A percentile compares a stretch with the other conserved stretches of the same genome.
phyloP scores from a whole-genome alignment of 2,888 invertebrate species.

The Cheilosia soror region DNA sequence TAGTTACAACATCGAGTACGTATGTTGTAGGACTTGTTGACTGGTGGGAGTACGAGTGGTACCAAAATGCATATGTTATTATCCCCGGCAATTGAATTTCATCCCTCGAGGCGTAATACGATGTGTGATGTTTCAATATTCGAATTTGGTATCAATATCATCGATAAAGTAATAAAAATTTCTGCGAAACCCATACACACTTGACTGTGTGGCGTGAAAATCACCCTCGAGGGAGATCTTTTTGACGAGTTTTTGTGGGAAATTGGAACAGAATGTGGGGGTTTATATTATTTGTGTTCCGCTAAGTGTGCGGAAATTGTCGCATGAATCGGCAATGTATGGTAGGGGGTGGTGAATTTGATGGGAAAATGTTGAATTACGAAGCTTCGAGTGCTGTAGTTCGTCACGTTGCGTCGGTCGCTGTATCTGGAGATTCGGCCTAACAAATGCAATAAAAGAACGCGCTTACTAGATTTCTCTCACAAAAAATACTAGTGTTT shows the following conservation, averaged over 20 bases:
- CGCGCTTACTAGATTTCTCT: too few relatives aligned
- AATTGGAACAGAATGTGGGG: conserved; percentile 48
- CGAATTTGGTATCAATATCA: conserved; percentile 68
- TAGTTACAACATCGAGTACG: conserved; percentile 16
- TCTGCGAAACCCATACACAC: conserved; percentile 35
- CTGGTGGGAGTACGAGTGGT: conserved; percentile 29
- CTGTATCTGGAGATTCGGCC: too few relatives aligned
- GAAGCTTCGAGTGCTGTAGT: too few relatives aligned
- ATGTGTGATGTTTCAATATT: conserved; percentile 70
- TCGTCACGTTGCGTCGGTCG: too few relatives aligned
- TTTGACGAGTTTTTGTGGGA: conserved; percentile 60
- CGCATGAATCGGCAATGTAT: too few relatives aligned
- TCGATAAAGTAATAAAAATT: conserved; percentile 64
- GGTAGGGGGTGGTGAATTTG: too few relatives aligned
- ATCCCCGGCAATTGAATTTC: conserved; percentile 66
- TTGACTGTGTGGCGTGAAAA: conserved; percentile 61
- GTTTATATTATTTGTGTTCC: conserved; percentile 53
- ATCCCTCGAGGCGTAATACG: conserved; percentile 46
- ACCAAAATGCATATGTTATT: conserved; percentile 46
- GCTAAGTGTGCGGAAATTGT: not conserved
- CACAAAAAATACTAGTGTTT: too few relatives aligned
- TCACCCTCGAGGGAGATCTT: conserved; percentile 66
- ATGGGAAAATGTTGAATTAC: too few relatives aligned
- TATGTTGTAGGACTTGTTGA: conserved; percentile 58
- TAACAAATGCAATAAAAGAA: too few relatives aligned